These are phyloP conservation scores for Ophioninae sp. DNA, from an alignment of 2,888 invertebrate genomes.

Conservation along the genomic window DNA sequence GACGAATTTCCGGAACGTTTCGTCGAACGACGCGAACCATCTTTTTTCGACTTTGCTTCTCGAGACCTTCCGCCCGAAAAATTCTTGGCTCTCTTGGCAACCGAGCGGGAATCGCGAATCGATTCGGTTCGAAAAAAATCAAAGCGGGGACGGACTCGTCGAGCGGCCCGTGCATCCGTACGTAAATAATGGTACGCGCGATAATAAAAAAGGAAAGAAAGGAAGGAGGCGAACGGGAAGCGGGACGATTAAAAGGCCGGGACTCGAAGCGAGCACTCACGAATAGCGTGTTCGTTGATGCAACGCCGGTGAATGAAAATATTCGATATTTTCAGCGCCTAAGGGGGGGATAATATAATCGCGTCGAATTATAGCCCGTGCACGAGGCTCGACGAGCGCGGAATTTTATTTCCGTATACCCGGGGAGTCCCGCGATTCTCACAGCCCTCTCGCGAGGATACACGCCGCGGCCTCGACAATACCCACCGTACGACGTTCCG, in stretches of 20 bases:
- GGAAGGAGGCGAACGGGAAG: background rate
- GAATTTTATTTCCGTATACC: slow-evolving; percentile 50
- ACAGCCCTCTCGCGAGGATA: slow-evolving; percentile 29
- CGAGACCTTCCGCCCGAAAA: no score
- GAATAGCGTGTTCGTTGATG: slow-evolving; percentile 40
- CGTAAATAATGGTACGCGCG: background rate
- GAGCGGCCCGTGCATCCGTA: background rate
- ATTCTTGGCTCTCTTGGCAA: no score
- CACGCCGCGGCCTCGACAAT: slow-evolving; percentile 40
- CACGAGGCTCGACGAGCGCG: slow-evolving; percentile 40
- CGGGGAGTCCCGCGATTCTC: slow-evolving; percentile 51
- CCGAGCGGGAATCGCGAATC: no score
- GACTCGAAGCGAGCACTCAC: slow-evolving; percentile 9
- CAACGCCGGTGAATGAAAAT: slow-evolving; percentile 29
- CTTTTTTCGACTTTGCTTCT: no score
- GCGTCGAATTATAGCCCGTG: slow-evolving; percentile 53
- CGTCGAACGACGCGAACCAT: no score
- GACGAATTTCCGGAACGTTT: background rate
- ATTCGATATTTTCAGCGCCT: slow-evolving; percentile 42
- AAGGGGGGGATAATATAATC: slow-evolving; percentile 59
- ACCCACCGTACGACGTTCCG: slow-evolving; percentile 31
- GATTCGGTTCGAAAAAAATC: no score
- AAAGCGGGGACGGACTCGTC: no score
- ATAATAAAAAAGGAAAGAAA: background rate
- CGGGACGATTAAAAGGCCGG: slow-evolving; percentile 8